Percentiles rank a stretch among this genome's conserved stretches.
These are phyloP conservation scores for Albula glossodonta DNA, from an alignment of 2,113 vertebrate genomes.

Conservation along the genomic window DNA sequence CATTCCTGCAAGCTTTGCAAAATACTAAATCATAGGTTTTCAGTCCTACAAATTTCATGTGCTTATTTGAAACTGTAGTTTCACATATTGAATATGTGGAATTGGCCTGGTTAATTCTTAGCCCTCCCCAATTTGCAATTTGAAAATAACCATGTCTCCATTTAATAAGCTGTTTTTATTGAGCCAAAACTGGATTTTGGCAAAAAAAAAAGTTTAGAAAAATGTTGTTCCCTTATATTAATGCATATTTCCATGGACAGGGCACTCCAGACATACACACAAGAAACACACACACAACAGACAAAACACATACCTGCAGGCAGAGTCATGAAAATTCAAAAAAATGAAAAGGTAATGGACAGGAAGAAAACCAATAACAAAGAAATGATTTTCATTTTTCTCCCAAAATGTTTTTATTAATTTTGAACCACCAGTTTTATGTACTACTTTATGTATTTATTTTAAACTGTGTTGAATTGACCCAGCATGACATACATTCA, in stretches of 20 bases:
- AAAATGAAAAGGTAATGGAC: neutral
- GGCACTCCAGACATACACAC: neutral
- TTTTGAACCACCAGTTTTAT: neutral
- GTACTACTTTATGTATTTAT: neutral
- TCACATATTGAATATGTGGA: neutral
- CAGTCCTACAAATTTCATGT: neutral
- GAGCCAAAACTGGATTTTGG: neutral
- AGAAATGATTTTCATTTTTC: neutral
- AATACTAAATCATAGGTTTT: neutral
- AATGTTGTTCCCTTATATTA: neutral
- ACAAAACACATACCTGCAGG: neutral
- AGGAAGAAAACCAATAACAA: neutral
- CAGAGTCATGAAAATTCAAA: neutral
- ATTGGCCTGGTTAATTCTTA: neutral
- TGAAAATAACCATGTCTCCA: neutral
- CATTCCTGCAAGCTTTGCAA: neutral
- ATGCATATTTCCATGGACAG: neutral
- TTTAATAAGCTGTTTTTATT: neutral
- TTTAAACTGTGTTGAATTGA: neutral
- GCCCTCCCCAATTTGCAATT: neutral
- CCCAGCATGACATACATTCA: neutral
- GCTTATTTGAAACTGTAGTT: neutral
- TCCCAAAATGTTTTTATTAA: neutral
- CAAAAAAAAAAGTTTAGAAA: neutral
- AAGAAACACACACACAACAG: neutral